Evolutionary conservation across 2,888 invertebrate species (phyloP), one percentile per base, ranked within the genome.

Genomic region (Deilephila elpenor): DNA sequence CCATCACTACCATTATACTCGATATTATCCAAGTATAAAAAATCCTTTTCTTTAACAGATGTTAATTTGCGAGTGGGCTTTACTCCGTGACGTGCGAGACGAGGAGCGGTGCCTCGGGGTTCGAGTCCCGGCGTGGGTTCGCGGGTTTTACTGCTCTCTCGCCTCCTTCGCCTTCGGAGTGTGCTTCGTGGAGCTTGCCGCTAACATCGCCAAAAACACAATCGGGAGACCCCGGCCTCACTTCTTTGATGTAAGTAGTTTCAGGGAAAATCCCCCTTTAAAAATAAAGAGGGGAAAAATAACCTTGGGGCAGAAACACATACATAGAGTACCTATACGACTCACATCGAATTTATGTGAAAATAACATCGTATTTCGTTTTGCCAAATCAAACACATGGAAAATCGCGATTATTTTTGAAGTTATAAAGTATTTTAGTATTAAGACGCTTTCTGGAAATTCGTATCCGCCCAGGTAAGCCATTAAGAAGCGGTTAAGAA

Each of bases 161-260:
- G 96, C 97, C 0, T 95, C 97, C 37, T 98, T 98, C 89, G 96
- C 96, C 4, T 97, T 98, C 84, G 99, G 98, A 0, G 96, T 96
- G 8, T 97, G 96, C 73, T 96, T 97, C 83, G 96, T 96, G n/a
- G 98, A 98, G 85, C 91, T 98, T n/a, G 95, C 97, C 67, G 98
- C 98, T 6, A 98, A 99, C 88, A 96, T 98, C 75, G 97, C 97
- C 51, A 99, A 99, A 91, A 98, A 97, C 86, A 96, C 97, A n/a
- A 97, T 99, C 77, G 99, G 99, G n/a, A 96, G 99, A 77, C 95
- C 98, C 71, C 94, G 99, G 74, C 99, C 99, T 1, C 99, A 99
- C 91, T 99, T 99, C 92, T 96, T 98, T 86, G 96, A 96, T 78
- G 96, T 96, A 89, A 14, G 29, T 60, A 59, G 5, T 20, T 8